These are phyloP conservation scores for Thinocorus orbignyianus DNA, from an alignment of 2,113 vertebrate genomes.

Conservation along the genomic window DNA sequence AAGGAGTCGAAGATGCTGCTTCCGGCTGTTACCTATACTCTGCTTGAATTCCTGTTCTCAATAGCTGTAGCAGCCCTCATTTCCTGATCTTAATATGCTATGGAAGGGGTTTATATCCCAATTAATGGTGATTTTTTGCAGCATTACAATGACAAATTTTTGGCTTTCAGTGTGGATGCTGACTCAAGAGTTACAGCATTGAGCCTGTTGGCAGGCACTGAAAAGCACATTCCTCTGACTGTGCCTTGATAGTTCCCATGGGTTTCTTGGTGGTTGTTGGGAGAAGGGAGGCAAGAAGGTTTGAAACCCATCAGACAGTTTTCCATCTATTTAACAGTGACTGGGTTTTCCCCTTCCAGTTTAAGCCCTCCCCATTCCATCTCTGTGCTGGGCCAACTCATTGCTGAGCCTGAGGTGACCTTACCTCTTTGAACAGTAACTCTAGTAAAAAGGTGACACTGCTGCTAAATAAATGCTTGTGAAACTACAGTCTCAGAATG, in stretches of 20 bases:
- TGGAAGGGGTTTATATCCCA: not conserved
- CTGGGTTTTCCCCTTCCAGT: not conserved
- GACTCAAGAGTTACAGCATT: not conserved
- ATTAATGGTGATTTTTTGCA: not conserved
- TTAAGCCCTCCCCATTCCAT: not conserved
- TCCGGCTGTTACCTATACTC: not conserved
- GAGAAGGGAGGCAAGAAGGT: not conserved
- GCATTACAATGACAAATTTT: not conserved
- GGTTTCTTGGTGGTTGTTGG: not conserved
- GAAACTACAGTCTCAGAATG: not conserved
- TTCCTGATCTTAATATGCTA: not conserved
- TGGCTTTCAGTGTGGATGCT: not conserved
- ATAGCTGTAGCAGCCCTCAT: not conserved
- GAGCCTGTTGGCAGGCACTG: not conserved
- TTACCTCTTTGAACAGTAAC: not conserved
- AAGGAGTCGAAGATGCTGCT: not conserved
- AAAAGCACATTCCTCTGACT: not conserved
- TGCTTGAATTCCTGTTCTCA: not conserved
- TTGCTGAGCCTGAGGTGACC: not conserved
- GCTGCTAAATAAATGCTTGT: not conserved
- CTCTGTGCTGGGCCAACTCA: not conserved
- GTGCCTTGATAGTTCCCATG: not conserved
- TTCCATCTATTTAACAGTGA: not conserved
- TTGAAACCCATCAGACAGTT: not conserved
- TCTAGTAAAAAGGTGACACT: not conserved